Evolutionary conservation across 2,888 invertebrate species (phyloP).

Genomic region (Diarsia dahlii): DNA sequence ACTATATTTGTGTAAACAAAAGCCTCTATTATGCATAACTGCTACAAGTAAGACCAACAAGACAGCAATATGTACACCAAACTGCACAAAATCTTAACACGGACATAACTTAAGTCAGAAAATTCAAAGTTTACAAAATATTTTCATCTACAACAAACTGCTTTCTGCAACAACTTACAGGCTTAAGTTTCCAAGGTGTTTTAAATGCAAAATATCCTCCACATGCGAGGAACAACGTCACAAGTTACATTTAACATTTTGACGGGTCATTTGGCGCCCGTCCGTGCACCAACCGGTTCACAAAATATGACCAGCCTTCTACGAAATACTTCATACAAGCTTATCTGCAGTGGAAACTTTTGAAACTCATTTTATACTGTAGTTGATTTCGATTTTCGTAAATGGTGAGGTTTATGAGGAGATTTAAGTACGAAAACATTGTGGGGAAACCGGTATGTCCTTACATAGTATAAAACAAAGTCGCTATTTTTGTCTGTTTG

Average conservation of each 20-base stretch:
- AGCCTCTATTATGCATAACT: neutral
- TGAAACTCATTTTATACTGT: conserved; percentile 32
- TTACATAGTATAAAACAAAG: too few relatives aligned
- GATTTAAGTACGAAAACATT: neutral
- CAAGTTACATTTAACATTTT: conserved; percentile 82
- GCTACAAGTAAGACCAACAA: conserved; percentile 8
- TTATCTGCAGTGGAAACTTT: conserved; percentile 28
- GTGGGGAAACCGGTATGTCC: neutral
- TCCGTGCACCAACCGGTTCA: conserved; percentile 72
- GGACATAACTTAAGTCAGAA: conserved; percentile 20
- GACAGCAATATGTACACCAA: conserved; percentile 1
- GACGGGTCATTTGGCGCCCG: conserved; percentile 84
- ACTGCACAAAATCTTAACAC: conserved; percentile 23
- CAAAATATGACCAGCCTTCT: conserved; percentile 71
- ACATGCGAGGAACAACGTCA: conserved; percentile 57
- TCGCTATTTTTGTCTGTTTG: too few relatives aligned
- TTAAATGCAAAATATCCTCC: conserved; percentile 47
- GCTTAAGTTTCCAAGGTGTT: conserved; percentile 49
- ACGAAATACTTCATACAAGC: conserved; percentile 46
- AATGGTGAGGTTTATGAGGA: neutral
- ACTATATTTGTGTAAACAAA: neutral
- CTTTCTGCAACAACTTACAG: conserved; percentile 33
- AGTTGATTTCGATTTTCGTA: conserved; percentile 26
- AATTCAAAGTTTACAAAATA: conserved; percentile 41
- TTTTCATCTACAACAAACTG: conserved; percentile 36